Evolutionary conservation across 2,888 invertebrate species (phyloP).

Genomic region (Diloba caeruleocephala): DNA sequence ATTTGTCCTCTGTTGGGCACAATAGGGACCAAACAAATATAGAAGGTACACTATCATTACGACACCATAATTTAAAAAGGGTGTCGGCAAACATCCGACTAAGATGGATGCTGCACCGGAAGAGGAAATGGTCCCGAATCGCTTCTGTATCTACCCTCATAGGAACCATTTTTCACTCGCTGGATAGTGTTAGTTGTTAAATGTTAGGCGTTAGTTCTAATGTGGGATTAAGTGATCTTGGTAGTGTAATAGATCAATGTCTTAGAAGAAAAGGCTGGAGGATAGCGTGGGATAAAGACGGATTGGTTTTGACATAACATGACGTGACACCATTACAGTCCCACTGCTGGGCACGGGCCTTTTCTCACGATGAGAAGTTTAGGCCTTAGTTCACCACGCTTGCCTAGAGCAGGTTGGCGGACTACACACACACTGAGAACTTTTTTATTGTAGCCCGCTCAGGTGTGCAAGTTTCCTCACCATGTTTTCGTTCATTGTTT

Average conservation of each 20-base stretch:
- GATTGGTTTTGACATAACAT: neutral
- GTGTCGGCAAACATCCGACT: conserved; percentile 81
- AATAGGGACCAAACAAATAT: conserved; percentile 11
- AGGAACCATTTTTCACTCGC: conserved; percentile 81
- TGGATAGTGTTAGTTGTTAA: conserved; percentile 59
- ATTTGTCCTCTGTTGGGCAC: neutral
- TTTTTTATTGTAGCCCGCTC: too few species aligned
- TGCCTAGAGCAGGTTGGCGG: too few species aligned
- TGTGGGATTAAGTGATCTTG: conserved; percentile 57
- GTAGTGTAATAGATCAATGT: conserved; percentile 14
- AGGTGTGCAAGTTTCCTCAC: too few species aligned
- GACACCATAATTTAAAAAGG: conserved; percentile 75
- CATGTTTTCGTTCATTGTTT: too few species aligned
- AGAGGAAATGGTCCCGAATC: conserved; percentile 81
- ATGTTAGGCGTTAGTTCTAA: conserved; percentile 57
- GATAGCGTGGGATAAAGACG: neutral
- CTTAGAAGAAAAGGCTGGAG: neutral
- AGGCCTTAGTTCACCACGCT: too few species aligned
- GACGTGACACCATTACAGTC: too few species aligned
- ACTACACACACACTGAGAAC: too few species aligned
- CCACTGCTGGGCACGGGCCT: too few species aligned
- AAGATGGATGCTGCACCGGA: conserved; percentile 81
- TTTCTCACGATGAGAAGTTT: too few species aligned
- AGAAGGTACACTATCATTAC: conserved; percentile 56
- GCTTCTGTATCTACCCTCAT: conserved; percentile 74